A percentile compares a stretch with the other conserved stretches of the same genome.
phyloP scores from a whole-genome alignment of 2,797 vertebrate genomes.

The Gephyroberyx darwinii region DNA sequence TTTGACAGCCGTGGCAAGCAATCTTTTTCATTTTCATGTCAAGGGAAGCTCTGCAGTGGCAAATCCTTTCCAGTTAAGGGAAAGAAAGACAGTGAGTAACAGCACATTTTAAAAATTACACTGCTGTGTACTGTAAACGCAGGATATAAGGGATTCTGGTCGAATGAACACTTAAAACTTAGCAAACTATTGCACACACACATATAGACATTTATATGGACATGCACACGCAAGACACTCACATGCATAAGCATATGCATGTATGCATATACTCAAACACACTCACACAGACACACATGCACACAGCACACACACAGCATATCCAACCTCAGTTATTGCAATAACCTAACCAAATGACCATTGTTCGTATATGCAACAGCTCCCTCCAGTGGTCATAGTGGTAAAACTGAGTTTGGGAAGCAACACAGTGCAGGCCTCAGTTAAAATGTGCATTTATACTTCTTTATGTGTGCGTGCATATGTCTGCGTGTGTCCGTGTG shows the following conservation, averaged over 20 bases:
- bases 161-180: constrained; percentile 16
- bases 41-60: constrained; percentile 23
- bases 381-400: constrained; percentile 71
- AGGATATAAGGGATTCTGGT: constrained; percentile 23
- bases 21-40: constrained; percentile 53
- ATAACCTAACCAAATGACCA: constrained; percentile 8
- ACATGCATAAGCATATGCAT: neutral
- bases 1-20: constrained; percentile 53
- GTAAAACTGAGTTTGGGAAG: constrained; percentile 11
- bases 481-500: neutral
- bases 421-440: neutral
- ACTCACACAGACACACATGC: constrained; percentile 1
- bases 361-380: constrained; percentile 74
- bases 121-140: constrained; percentile 13
- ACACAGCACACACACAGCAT: constrained; percentile 6
- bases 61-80: constrained; percentile 34
- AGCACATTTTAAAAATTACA: constrained; percentile 38
- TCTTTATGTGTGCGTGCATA: neutral
- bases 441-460: constrained; percentile 5
- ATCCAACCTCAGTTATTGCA: constrained; percentile 18
- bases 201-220: neutral
- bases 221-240: constrained; percentile 10
- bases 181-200: neutral
- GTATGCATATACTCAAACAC: neutral
- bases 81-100: constrained; percentile 15